Conservation (phyloP, 2,888 invertebrate species). For the Orchestes rusci region DNA sequence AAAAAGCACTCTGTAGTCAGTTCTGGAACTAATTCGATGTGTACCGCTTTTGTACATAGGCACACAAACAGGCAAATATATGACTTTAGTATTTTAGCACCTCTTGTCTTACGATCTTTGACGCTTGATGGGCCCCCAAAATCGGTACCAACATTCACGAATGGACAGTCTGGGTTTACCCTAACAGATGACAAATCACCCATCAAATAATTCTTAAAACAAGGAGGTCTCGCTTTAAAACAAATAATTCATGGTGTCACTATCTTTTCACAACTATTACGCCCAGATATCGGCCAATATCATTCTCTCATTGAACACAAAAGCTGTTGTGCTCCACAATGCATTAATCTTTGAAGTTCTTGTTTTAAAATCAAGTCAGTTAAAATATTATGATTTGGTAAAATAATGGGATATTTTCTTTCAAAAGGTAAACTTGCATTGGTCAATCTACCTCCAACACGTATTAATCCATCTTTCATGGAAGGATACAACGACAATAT, state of each 20-base stretch:
- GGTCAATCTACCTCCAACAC: neutral
- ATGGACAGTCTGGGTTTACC: neutral
- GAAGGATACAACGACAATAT: neutral
- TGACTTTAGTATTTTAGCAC: neutral
- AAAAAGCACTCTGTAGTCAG: too few relatives aligned
- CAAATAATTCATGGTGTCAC: conserved; percentile 5
- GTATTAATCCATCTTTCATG: neutral
- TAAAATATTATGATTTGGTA: neutral
- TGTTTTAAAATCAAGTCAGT: too few relatives aligned
- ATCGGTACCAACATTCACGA: neutral
- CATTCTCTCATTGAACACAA: conserved; percentile 6
- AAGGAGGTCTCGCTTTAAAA: conserved; percentile 4
- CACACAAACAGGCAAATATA: neutral
- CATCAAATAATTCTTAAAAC: conserved; percentile 1
- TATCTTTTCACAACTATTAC: conserved; percentile 11
- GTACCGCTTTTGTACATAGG: neutral
- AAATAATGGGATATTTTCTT: neutral
- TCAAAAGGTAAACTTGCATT: neutral
- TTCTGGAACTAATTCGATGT: too few relatives aligned
- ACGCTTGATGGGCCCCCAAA: neutral
- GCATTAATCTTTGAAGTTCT: too few relatives aligned
- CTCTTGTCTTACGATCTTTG: neutral
- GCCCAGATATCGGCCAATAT: conserved; percentile 11
- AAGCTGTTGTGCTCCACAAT: too few relatives aligned
- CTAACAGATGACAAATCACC: neutral